A percentile compares a stretch with the other conserved stretches of the same genome.
Conservation (phyloP, 2,797 vertebrate species). For the Hippopotamyrus pictus region DNA sequence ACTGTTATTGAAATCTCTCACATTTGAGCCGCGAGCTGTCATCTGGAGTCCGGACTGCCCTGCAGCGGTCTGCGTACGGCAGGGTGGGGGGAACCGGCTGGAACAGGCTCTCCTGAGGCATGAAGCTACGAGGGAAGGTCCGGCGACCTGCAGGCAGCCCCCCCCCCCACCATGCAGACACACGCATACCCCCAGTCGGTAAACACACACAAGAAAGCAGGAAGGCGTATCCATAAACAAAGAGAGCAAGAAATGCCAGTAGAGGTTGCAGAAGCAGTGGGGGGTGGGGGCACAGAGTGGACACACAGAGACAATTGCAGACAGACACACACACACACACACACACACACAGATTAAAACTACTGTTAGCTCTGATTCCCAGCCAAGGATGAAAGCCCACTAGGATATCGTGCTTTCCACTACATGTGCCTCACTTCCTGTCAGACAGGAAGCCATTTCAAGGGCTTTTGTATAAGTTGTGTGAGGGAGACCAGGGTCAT, state of each 20-base stretch:
- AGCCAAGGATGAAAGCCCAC: constrained; percentile 3
- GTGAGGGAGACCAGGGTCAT: constrained; percentile 6
- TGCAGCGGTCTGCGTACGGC: constrained; percentile 73
- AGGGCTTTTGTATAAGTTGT: background rate
- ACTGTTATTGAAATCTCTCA: background rate
- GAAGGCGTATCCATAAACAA: background rate
- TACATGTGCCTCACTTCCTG: background rate
- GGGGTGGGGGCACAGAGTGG: background rate
- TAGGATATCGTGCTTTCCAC: constrained; percentile 8
- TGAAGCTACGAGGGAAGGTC: constrained; percentile 85
- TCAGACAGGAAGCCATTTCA: constrained; percentile 16
- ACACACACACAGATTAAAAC: background rate
- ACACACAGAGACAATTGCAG: background rate
- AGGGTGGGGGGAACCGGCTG: constrained; percentile 81
- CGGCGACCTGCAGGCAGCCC: constrained; percentile 63
- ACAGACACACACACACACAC: background rate
- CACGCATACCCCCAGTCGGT: background rate
- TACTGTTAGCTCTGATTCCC: background rate
- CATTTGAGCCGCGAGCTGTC: constrained; percentile 3
- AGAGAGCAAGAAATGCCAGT: background rate
- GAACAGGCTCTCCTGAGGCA: constrained; percentile 80
- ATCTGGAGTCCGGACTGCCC: constrained; percentile 37
- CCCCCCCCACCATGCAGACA: background rate
- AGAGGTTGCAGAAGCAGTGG: background rate
- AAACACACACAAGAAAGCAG: background rate